Conservation (phyloP, 2,797 vertebrate species). For the Toxotes lorentzi region DNA sequence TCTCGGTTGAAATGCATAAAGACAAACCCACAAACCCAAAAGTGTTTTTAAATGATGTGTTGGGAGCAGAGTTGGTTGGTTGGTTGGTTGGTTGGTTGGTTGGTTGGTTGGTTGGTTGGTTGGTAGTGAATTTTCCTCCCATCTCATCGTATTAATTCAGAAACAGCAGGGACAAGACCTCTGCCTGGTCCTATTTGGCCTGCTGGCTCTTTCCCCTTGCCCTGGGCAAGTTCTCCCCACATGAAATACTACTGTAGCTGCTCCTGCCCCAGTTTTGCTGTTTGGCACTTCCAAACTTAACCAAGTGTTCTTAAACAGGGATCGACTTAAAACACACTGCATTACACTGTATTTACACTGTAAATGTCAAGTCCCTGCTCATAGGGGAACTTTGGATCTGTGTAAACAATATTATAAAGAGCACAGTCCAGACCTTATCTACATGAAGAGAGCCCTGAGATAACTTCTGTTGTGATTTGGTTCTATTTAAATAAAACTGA, state of each 20-base stretch:
- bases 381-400: too few relatives aligned
- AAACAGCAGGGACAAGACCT: constrained; percentile 48
- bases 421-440: too few relatives aligned
- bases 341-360: neutral
- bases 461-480: too few relatives aligned
- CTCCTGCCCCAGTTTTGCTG: constrained; percentile 44
- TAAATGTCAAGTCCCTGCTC: too few relatives aligned
- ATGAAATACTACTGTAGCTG: constrained; percentile 10
- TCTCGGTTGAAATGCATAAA: neutral
- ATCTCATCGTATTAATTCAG: constrained; percentile 34
- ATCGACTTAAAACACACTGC: neutral
- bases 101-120: neutral
- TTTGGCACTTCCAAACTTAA: constrained; percentile 39
- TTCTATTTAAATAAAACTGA: too few relatives aligned
- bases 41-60: constrained; percentile 4
- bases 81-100: neutral
- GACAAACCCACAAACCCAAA: too few relatives aligned
- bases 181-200: constrained; percentile 56
- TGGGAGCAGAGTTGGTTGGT: neutral
- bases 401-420: too few relatives aligned
- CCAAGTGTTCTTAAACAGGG: constrained; percentile 28
- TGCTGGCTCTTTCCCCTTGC: constrained; percentile 36
- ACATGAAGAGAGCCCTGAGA: too few relatives aligned
- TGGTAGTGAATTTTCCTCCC: constrained; percentile 8
- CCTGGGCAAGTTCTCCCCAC: constrained; percentile 29